phyloP scores from a whole-genome alignment of 2,888 invertebrate species.

The Trichopoda pennipes region DNA sequence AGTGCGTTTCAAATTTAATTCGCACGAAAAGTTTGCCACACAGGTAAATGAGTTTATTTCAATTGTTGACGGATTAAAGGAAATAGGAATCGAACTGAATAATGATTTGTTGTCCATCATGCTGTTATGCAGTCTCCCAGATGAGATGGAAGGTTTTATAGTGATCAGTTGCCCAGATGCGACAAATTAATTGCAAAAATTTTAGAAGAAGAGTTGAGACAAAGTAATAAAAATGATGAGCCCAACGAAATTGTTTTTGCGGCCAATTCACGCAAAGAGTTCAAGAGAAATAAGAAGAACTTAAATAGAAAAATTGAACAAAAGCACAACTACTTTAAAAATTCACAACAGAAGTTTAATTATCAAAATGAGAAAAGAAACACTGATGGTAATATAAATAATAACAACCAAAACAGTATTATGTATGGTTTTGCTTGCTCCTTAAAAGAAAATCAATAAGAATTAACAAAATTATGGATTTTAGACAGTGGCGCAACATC shows the following conservation, averaged over 20 bases:
- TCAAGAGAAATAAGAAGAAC: background rate
- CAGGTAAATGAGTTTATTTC: background rate
- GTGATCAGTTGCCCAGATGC: background rate
- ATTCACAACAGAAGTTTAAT: background rate
- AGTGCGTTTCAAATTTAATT: slow-evolving; percentile 39
- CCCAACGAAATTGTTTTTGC: slow-evolving; percentile 15
- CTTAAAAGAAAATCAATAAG: slow-evolving; percentile 2
- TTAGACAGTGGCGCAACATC: slow-evolving; percentile 50
- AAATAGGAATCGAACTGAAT: background rate
- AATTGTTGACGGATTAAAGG: background rate
- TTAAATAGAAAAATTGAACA: slow-evolving; percentile 3
- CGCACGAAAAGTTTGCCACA: too few relatives aligned
- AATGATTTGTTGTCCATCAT: too few relatives aligned
- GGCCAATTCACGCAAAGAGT: slow-evolving; percentile 23
- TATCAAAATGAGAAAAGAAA: background rate
- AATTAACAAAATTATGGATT: slow-evolving; percentile 38
- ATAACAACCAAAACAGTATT: slow-evolving; percentile 11
- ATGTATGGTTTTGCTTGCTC: slow-evolving; percentile 19
- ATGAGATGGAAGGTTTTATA: too few relatives aligned
- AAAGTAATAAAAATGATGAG: background rate
- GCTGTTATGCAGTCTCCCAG: too few relatives aligned
- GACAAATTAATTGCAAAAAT: slow-evolving; percentile 5
- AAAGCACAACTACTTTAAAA: background rate
- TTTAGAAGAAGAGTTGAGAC: too few relatives aligned
- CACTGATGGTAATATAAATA: slow-evolving; percentile 14